Evolutionary conservation across 2,113 vertebrate species (phyloP).

Genomic region (Perca flavescens): DNA sequence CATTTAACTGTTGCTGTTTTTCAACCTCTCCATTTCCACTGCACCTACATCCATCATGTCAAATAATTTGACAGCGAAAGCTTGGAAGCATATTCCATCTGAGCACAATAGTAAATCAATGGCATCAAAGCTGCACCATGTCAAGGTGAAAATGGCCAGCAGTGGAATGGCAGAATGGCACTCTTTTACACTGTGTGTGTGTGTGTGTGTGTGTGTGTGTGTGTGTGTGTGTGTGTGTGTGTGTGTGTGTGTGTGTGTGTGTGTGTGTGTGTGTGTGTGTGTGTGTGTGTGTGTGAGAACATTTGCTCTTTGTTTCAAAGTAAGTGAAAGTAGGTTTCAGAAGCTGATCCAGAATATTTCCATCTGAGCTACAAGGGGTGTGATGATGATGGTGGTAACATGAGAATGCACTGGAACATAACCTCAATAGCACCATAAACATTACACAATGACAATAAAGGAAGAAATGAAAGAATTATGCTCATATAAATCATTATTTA

Average conservation of each 20-base stretch:
- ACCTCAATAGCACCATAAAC: neutral
- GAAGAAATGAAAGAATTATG: neutral
- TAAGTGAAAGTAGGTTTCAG: slow-evolving; percentile 20
- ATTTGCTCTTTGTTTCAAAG: slow-evolving; percentile 8
- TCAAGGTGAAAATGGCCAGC: slow-evolving; percentile 35
- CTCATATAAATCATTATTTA: slow-evolving; percentile 21
- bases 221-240: slow-evolving; percentile 1
- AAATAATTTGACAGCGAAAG: slow-evolving; percentile 58
- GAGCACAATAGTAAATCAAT: slow-evolving; percentile 66
- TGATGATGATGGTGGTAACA: neutral
- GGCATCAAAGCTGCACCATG: slow-evolving; percentile 48
- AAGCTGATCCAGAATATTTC: slow-evolving; percentile 14
- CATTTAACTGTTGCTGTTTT: slow-evolving; percentile 53
- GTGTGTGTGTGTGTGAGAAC: neutral
- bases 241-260: neutral
- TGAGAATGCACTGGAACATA: neutral
- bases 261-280: slow-evolving; percentile 26
- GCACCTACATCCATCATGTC: slow-evolving; percentile 62
- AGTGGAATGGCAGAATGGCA: slow-evolving; percentile 18
- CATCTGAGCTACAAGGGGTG: slow-evolving; percentile 5
- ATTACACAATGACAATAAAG: slow-evolving; percentile 3
- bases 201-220: slow-evolving; percentile 14
- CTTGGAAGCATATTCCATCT: slow-evolving; percentile 58
- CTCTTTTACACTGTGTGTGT: slow-evolving; percentile 10
- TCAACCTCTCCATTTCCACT: slow-evolving; percentile 55